Base-by-base conservation (phyloP, 2,113 vertebrate genomes). In the Lycaon pictus region DNA sequence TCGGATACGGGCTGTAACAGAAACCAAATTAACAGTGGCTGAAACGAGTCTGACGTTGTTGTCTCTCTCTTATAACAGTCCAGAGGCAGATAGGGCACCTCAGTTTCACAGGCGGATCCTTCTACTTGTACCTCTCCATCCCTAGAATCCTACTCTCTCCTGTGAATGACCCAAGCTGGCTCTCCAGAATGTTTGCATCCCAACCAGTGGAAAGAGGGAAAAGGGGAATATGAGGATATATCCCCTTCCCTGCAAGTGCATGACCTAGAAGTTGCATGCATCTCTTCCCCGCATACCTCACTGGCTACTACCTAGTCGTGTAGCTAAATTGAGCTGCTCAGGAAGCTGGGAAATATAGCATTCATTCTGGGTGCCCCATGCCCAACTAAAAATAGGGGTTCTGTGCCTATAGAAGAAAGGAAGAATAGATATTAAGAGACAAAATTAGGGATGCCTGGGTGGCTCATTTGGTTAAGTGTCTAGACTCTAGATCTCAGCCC, bases 41-140 rank as follows among this genome's bases (percentile, higher is more conserved):
- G 92, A 86, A 86, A 80, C 29, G 55, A 86, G 82, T 67, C 55
- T 29, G n/a, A 97, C 63, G 15, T 63, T 56, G 63, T 35, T 84
- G 22, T 71, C 87, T 87, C 56, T 89, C 17, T 62, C 43, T 22
- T 9, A 1, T 58, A 65, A 91, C 13, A 11, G 16, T 67, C 22
- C 48, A 65, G 74, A 81, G 63, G 65, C 74, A 63, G 65, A 10
- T 17, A 48, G 22, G 32, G 51, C 17, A 63, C 55, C 48, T 35
- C 3, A 10, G 17, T 65, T 86, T 96, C n/a, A 17, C 10, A 8
- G 72, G 72, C 48, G 93, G 72, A 48, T 55, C 27, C 37, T 89
- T 69, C 58, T 67, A 7, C 19, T 37, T 76, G 23, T 51, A 23
- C 22, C 16, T 65, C 76, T 74, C 35, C 13, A 20, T 82, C 67